Conservation (phyloP, 2,113 vertebrate species). For the Agelaius phoeniceus region DNA sequence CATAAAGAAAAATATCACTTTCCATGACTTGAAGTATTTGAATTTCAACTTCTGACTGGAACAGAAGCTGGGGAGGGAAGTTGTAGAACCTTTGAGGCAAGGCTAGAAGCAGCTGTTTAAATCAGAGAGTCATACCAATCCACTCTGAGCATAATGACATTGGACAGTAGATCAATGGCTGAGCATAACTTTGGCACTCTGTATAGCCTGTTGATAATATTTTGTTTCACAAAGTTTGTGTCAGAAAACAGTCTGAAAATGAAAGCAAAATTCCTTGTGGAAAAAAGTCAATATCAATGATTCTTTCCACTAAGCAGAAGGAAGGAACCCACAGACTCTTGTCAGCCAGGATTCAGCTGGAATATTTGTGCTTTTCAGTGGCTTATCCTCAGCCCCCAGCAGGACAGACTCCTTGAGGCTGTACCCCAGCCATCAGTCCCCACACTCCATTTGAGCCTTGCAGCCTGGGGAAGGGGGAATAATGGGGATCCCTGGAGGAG, state of each 20-base stretch:
- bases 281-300: neutral
- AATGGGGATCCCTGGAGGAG: neutral
- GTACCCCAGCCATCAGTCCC: neutral
- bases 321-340: neutral
- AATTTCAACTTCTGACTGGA: neutral
- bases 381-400: neutral
- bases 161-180: neutral
- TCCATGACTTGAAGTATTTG: neutral
- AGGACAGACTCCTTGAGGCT: neutral
- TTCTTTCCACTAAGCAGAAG: neutral
- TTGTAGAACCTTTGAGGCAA: neutral
- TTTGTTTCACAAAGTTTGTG: neutral
- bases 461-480: neutral
- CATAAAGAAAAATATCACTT: neutral
- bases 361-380: neutral
- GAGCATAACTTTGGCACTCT: neutral
- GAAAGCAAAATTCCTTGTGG: neutral
- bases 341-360: neutral
- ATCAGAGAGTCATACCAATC: neutral
- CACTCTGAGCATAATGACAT: neutral
- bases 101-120: neutral
- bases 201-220: neutral
- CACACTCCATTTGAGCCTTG: neutral
- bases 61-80: neutral
- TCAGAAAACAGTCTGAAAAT: neutral